Conservation (phyloP, 2,113 vertebrate species). For the Oreochromis niloticus region DNA sequence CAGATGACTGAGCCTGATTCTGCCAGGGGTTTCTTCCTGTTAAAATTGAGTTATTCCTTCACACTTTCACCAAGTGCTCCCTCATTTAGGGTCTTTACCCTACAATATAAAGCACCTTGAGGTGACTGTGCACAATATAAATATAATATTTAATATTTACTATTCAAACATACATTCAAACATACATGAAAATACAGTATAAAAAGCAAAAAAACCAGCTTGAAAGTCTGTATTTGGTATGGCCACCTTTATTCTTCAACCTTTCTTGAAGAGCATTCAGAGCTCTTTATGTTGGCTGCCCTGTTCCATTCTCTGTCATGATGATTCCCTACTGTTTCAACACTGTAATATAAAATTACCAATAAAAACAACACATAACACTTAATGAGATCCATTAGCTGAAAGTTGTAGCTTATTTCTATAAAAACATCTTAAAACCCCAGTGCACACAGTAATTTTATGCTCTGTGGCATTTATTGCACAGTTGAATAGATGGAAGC, state of each 20-base stretch:
- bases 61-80: background rate
- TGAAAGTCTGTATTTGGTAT: no score
- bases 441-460: background rate
- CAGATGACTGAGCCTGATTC: background rate
- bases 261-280: no score
- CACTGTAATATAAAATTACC: background rate
- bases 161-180: background rate
- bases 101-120: background rate
- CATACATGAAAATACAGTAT: background rate
- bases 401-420: background rate
- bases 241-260: background rate
- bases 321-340: background rate
- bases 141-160: background rate
- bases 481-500: background rate
- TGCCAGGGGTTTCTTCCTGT: background rate
- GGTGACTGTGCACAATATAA: background rate
- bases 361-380: background rate
- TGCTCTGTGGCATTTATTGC: background rate
- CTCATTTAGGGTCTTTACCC: background rate
- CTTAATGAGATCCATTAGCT: background rate
- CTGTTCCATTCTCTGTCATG: background rate
- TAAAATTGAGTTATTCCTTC: background rate
- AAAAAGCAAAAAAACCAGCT: background rate
- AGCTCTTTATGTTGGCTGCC: background rate
- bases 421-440: background rate